Base-by-base conservation (phyloP, 2,113 vertebrate species). In the Dipodomys ordii region DNA sequence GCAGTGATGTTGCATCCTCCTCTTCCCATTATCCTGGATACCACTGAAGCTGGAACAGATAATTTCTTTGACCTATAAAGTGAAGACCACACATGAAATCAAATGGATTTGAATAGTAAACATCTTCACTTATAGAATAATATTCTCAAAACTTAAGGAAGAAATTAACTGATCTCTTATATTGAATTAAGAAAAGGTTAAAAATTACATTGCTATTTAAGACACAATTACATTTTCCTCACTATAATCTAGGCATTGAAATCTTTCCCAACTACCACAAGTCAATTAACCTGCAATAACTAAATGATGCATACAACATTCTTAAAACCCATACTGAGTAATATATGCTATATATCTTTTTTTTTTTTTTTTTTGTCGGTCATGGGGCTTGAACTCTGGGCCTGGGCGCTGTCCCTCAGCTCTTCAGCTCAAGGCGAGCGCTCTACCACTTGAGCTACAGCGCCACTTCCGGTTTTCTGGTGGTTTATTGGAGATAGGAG, bases 1-100 rank as follows among this genome's bases (percentile, higher is more conserved):
- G 99, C 99, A 81, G 99, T 99, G 96, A 99, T 99, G 98, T 99
- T 99, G 97, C 99, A 99, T 90, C 99, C 99, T 83, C 99, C 99
- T 98, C 99, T 98, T 95, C 99, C 99, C 99, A 99, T 99, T 98
- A 99, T 99, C 96, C 99, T 99, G 94, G 99, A 99, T 28, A 99
- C 99, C 11, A 99, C 99, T 2, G 99, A 99, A 82, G 99, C 99
- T 68, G 99, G 99, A 95, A 99, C 99, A 73, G 99, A 99, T 49
- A 99, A 98, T 97, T 99, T 99, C 98, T 99, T 99, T 96, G 99
- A 99, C 98, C 99, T 99, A 30, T 91, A 97, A 96, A 96, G 97
- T 72, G 95, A 98, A 97, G 74, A 97, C 77, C 82, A 96, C 30
- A 95, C 46, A 95, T 64, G 78, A 94, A 92, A 83, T 35, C 2